Evolutionary conservation across 1,140 invertebrate genomes (phyloP), one percentile per base, ranked within the genome.

Genomic region (Dendrolimus punctatus): DNA sequence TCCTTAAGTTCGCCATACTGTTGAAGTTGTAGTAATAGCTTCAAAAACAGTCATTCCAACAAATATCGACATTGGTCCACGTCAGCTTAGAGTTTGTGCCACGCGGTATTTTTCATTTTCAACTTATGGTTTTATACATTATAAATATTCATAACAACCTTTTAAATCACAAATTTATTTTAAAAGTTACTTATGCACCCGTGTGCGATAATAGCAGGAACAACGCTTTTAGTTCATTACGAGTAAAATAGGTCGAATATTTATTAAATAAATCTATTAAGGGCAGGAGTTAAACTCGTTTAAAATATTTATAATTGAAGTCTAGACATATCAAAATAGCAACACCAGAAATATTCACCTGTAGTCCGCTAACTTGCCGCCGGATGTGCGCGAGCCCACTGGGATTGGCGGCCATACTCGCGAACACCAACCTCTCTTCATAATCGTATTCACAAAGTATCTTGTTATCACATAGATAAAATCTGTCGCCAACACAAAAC

Each of bases 391-490:
- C 94, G 61, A 96, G 85, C 44, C 93, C 94, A 66, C 92, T 94
- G 46, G 95, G 95, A 80, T 95, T 95, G 66, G 94, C 92, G n/a
- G 93, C 93, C 92, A 96, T 93, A 82, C 92, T 95, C 37, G 95
- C 95, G 76, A 96, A 97, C 54, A 96, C 92, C 80, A 96, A 90
- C 66, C 95, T 87, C 81, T 97, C 96, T 80, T 97, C 95, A 86
- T 97, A 98, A 85, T 98, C 96, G 81, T 96, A 96, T 80, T 97
- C 95, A 87, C 96, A 98, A 2, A 98, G 90, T 61, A 98, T 96
- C 87, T 96, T 96, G 88, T 97, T 97, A 83, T 97, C 95, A 85
- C 94, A 96, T 62, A 97, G 85, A 82, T 96, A 97, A 83, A 96
- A 98, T 68, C 94, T 90, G 77, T 98, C 96, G 4, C 96, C 96